Evolutionary conservation across 2,113 vertebrate genomes (phyloP).

Genomic region (Cercocebus atys): DNA sequence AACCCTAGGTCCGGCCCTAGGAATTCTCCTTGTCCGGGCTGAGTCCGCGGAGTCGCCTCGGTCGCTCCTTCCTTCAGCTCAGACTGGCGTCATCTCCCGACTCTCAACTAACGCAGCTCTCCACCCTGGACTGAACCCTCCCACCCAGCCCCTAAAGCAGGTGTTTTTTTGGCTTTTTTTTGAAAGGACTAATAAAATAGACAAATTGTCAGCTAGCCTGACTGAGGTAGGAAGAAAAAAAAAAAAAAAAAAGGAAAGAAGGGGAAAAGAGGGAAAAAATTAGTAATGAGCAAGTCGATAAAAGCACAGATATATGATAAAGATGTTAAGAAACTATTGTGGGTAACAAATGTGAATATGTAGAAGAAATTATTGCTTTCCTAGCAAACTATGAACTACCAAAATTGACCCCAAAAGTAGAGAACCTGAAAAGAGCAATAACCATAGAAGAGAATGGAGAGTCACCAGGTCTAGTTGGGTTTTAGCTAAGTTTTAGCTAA

Average conservation of each 20-base stretch:
- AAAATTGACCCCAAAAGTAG: not conserved
- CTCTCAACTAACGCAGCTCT: not conserved
- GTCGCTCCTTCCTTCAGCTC: fast-evolving
- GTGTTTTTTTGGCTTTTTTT: too few species aligned
- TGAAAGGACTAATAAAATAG: not conserved
- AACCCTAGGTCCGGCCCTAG: not conserved
- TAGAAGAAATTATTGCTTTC: not conserved
- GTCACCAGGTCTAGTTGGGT: not conserved
- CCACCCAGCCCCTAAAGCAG: not conserved
- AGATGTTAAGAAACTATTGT: not conserved
- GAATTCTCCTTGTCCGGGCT: not conserved
- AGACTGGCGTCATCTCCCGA: not conserved
- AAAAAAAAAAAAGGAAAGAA: not conserved
- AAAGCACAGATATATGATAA: not conserved
- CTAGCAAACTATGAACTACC: not conserved
- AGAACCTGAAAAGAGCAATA: not conserved
- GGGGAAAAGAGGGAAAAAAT: not conserved
- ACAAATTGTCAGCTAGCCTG: not conserved
- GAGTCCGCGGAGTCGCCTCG: too few species aligned
- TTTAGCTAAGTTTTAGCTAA: not conserved
- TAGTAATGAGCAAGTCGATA: not conserved
- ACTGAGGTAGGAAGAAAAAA: not conserved
- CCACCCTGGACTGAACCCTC: fast-evolving
- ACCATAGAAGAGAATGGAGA: not conserved
- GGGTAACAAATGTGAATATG: not conserved